Evolutionary conservation across 2,113 vertebrate species (phyloP).

Genomic region (Odobenus rosmarus): DNA sequence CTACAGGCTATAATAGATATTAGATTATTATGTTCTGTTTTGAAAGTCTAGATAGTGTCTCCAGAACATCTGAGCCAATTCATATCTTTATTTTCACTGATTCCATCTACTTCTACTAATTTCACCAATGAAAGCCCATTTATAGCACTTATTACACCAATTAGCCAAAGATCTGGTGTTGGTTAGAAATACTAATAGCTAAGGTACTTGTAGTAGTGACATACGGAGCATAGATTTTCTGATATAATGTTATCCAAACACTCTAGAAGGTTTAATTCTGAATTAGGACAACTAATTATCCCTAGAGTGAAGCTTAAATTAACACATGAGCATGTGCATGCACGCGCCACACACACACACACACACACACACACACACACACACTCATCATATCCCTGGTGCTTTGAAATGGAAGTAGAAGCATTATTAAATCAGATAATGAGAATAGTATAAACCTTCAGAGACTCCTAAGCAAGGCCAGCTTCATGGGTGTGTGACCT

Average conservation of each 20-base stretch:
- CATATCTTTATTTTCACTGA: not conserved
- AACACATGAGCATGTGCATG: not conserved
- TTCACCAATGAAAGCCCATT: slow-evolving; percentile 25
- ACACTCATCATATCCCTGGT: not conserved
- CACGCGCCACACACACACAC: not conserved
- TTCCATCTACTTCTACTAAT: slow-evolving; percentile 1
- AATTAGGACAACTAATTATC: not conserved
- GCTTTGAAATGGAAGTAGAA: slow-evolving; percentile 1
- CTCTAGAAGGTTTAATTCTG: not conserved
- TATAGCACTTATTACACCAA: not conserved
- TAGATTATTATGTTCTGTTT: not conserved
- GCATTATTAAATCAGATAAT: not conserved
- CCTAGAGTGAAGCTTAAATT: not conserved
- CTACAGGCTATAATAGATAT: not conserved
- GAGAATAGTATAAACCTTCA: not conserved
- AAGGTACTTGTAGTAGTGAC: not conserved
- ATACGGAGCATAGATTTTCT: slow-evolving; percentile 14
- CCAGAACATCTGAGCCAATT: not conserved
- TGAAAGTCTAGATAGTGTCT: not conserved
- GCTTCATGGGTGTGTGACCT: not conserved
- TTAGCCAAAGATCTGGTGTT: not conserved
- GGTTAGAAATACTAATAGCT: not conserved
- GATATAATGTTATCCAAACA: slow-evolving; percentile 3
- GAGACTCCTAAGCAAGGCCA: not conserved
- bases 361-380: not conserved